Evolutionary conservation across 1,140 invertebrate genomes (phyloP), one percentile per base, ranked within the genome.

Genomic region (Pseudomyrmex pallidus): DNA sequence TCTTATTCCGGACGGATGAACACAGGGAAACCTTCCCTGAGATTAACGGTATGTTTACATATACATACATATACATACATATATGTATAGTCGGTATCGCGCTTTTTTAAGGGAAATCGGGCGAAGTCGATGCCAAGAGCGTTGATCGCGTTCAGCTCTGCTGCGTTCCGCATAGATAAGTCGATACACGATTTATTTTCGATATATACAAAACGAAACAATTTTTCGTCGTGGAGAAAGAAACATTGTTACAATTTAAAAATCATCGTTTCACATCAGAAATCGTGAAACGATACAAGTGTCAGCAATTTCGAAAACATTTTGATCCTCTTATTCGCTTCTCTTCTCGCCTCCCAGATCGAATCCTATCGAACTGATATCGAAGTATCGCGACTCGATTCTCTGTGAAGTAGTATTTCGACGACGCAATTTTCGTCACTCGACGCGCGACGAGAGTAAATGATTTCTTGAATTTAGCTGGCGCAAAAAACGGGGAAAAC

Each of bases 391-490:
- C 44, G 66, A 22, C 59, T 70, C 76, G 44, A 8, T 50, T 54
- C 52, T 67, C 44, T 78, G 76, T 57, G 70, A 70, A 52, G 48
- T 54, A 12, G 35, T 44, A 46, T 17, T 35, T 59, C 44, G 76
- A 68, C 76, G 76, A 35, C 44, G 64, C 35, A 25, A 54, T 46
- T 78, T 78, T 52, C 44, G 54, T 70, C 76, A 54, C 35, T 50
- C 20, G 35, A 35, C 35, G 52, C 20, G 64, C 54, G 35, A 68
- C 52, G 76, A 72, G 59, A 72, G 76, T 80, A 80, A 35, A 80
- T 80, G 66, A 66, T 56, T 72, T 66, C 70, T 80, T 70, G 76
- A 80, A 80, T 59, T 59, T 80, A 80, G 67, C 64, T 61, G 66
- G 76, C 54, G 64, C 66, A 70, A 66, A 80, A 80, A 80, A 80